Evolutionary conservation across 2,113 vertebrate species (phyloP).

Genomic region (Nettapus auritus): DNA sequence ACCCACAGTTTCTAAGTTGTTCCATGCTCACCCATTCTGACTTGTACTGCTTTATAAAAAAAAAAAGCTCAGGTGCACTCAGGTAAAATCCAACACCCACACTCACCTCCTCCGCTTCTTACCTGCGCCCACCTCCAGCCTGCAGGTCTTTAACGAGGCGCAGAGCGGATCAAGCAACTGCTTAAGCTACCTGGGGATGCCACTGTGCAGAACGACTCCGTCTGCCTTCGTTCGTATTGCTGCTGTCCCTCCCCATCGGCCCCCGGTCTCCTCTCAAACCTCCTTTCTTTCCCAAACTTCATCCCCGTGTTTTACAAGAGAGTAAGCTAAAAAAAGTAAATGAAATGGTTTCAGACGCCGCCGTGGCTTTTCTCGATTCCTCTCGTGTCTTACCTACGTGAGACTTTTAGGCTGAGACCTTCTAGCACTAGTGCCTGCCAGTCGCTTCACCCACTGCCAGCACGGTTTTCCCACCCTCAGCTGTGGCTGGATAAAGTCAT

Average conservation of each 20-base stretch:
- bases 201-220: background rate
- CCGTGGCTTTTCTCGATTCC: background rate
- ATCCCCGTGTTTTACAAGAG: background rate
- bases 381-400: background rate
- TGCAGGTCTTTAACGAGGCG: fast-evolving
- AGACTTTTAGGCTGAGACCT: background rate
- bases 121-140: background rate
- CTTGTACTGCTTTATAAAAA: background rate
- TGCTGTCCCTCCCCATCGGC: background rate
- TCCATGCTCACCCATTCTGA: conserved; percentile 13
- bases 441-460: background rate
- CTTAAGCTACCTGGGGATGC: background rate
- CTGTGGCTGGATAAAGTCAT: background rate
- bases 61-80: conserved; percentile 6
- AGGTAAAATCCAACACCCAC: background rate
- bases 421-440: background rate
- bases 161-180: background rate
- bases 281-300: background rate
- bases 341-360: fast-evolving
- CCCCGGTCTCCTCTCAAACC: background rate
- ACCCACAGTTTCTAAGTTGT: background rate
- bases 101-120: background rate
- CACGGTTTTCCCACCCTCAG: background rate
- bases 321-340: background rate
- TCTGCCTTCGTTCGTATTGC: background rate